Conservation (phyloP, 2,797 vertebrate species). For the Spheniscus humboldti region DNA sequence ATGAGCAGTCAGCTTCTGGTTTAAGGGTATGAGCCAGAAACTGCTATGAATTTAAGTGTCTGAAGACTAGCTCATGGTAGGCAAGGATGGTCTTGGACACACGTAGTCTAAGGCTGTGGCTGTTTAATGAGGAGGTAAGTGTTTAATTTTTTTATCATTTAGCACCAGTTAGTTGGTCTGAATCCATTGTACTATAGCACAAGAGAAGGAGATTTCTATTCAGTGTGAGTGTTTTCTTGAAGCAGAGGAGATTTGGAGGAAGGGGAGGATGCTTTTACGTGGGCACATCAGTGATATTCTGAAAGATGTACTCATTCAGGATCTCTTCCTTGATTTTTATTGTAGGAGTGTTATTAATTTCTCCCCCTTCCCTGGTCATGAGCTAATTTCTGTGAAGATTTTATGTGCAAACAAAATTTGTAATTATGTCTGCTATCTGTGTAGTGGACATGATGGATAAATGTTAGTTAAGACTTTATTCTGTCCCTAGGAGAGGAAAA, state of each 20-base stretch:
- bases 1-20: neutral
- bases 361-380: neutral
- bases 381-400: neutral
- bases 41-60: neutral
- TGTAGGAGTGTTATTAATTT: neutral
- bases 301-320: neutral
- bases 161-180: neutral
- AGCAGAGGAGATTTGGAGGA: neutral
- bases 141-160: neutral
- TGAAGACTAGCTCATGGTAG: accelerated
- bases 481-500: neutral
- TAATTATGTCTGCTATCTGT: neutral
- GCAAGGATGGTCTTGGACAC: neutral
- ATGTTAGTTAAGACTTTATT: neutral
- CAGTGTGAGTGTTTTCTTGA: neutral
- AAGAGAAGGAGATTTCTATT: neutral
- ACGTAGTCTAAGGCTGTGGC: accelerated
- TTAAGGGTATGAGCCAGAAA: neutral
- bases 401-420: neutral
- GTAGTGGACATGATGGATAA: neutral
- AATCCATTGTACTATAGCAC: neutral
- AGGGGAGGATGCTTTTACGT: neutral
- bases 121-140: neutral
- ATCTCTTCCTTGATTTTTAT: neutral
- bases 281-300: neutral